phyloP scores from a whole-genome alignment of 92 coral and sea anemone genomes.

The Zoanthus solanderi region DNA sequence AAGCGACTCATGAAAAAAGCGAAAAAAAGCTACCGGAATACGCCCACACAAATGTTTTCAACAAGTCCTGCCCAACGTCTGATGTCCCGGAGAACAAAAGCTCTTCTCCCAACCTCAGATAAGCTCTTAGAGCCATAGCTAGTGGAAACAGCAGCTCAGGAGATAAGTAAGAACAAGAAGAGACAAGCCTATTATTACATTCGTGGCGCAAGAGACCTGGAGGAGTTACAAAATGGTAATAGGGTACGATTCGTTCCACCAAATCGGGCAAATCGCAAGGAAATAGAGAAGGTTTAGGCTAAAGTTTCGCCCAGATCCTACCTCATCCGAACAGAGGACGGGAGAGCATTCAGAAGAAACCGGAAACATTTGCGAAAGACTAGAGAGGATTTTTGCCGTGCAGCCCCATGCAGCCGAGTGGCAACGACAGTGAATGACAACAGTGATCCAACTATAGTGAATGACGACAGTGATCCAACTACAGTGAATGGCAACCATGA shows the following conservation, averaged over 20 bases:
- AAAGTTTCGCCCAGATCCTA: background rate
- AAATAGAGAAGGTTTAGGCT: background rate
- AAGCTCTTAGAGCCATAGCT: conserved; percentile 2
- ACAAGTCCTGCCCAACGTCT: background rate
- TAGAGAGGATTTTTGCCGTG: background rate
- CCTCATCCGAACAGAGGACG: background rate
- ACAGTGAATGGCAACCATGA: background rate
- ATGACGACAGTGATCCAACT: background rate
- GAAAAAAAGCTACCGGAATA: background rate
- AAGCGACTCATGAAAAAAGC: conserved; percentile 6
- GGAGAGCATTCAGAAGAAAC: background rate
- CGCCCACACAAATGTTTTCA: background rate
- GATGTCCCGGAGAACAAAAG: background rate
- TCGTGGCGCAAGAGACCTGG: background rate
- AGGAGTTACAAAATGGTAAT: background rate
- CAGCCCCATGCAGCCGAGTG: too few species aligned
- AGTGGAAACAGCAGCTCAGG: background rate
- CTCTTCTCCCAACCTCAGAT: background rate
- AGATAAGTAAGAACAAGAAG: background rate
- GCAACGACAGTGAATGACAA: background rate
- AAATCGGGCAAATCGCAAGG: conserved; percentile 9
- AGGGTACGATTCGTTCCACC: background rate
- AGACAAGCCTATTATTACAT: background rate
- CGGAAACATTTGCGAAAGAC: background rate
- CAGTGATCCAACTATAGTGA: background rate